phyloP scores from a whole-genome alignment of 2,888 invertebrate species.

The Drosophila hamatofila region DNA sequence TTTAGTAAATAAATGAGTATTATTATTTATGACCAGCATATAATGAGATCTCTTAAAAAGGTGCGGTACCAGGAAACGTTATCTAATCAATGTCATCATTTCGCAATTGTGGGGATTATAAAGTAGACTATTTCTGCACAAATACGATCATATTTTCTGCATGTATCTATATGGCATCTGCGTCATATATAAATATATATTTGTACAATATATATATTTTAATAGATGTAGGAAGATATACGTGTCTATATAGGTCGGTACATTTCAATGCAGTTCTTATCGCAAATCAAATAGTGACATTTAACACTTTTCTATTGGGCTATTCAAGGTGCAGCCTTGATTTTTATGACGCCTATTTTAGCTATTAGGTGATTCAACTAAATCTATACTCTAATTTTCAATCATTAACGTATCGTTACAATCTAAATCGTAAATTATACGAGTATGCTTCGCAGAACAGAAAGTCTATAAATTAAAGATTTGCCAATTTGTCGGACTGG shows the following conservation, averaged over 20 bases:
- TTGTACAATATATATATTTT: background rate
- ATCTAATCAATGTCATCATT: conserved; percentile 49
- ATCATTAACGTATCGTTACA: background rate
- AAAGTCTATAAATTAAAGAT: background rate
- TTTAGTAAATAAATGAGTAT: conserved; percentile 8
- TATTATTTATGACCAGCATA: conserved; percentile 11
- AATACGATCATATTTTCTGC: conserved; percentile 4
- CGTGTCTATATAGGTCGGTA: background rate
- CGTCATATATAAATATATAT: conserved; percentile 7
- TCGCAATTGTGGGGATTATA: conserved; percentile 35
- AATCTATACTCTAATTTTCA: background rate
- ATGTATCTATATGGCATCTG: conserved; percentile 28
- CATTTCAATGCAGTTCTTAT: conserved; percentile 9
- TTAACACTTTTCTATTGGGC: background rate
- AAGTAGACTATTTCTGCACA: conserved; percentile 20
- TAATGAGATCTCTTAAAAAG: conserved; percentile 34
- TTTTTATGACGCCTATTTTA: background rate
- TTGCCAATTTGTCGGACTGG: background rate
- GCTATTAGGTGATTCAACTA: background rate
- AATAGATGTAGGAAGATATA: background rate
- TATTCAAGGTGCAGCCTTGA: conserved; percentile 3
- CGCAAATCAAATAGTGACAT: background rate
- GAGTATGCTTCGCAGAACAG: background rate
- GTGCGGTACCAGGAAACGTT: conserved; percentile 39
- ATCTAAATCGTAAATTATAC: background rate